Evolutionary conservation across 2,888 invertebrate species (phyloP), one percentile per base, ranked within the genome.

Genomic region (Acleris sparsana): DNA sequence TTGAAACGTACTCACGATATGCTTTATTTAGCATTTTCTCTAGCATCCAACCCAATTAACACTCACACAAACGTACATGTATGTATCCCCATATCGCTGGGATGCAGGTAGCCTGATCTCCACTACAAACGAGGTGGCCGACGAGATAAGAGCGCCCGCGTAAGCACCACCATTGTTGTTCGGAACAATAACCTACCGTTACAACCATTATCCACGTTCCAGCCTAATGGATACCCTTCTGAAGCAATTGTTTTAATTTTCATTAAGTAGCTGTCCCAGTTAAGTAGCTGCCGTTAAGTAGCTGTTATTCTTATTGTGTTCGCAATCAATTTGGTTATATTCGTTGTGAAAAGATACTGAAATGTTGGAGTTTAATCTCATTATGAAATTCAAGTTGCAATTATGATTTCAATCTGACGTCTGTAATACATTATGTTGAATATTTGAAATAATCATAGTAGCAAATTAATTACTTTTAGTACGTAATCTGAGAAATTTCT

Each of bases 221-320:
- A 72, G 51, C 73, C 82, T 86, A 88, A 88, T 87, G 86, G 86
- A 85, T 80, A 76, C 80, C 82, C 80, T 77, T 62, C 80, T 80
- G 80, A 83, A 76, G 79, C 85, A 85, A 87, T 87, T 86, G 84
- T 87, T 85, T 86, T 85, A 85, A 86, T 86, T 86, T 82, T 83
- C 80, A 78, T 79, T 78, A 84, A 85, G 83, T 79, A 81, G 73
- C 78, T 62, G 62, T 62, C 62, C 53, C 53, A 39, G 66, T 57
- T 57, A 66, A 66, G 65, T 61, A 65, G 56, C 44, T n/a, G 57
- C 48, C 39, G 39, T 39, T 39, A 39, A 39, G 39, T 39, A 39
- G 39, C 13, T 53, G 56, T 57, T 57, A 66, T 52, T 62, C 56
- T 62, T 66, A 46, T 18, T 62, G 66, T 66, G 52, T 44, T 62